phyloP scores from a whole-genome alignment of 2,888 invertebrate species.

The Drosophila tanythrix region DNA sequence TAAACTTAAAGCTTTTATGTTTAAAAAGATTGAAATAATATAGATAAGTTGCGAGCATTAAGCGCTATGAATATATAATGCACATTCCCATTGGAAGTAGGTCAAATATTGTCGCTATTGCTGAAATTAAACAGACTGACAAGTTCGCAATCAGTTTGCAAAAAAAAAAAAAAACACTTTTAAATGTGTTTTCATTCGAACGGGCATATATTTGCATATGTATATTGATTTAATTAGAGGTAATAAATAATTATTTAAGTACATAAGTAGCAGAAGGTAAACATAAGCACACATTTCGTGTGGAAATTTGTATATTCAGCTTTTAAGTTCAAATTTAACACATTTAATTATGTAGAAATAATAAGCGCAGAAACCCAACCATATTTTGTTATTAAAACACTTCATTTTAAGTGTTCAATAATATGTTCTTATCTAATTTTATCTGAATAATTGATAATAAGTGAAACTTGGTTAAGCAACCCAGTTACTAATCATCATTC shows the following conservation, averaged over 20 bases:
- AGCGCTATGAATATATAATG: slow-evolving; percentile 49
- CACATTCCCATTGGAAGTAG: slow-evolving; percentile 39
- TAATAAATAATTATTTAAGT: slow-evolving; percentile 5
- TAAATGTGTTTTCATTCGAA: slow-evolving; percentile 32
- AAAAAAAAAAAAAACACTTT: too few species aligned
- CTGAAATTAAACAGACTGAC: not conserved
- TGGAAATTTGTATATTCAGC: not conserved
- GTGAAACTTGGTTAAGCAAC: not conserved
- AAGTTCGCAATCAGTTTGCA: too few species aligned
- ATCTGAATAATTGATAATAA: not conserved
- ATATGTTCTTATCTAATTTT: not conserved
- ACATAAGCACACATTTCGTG: not conserved
- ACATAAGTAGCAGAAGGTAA: not conserved
- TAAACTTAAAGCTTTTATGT: not conserved
- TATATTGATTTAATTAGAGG: not conserved
- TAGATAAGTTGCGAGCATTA: slow-evolving; percentile 7
- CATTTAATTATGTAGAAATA: not conserved
- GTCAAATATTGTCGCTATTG: slow-evolving; percentile 33
- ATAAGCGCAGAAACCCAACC: not conserved
- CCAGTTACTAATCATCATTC: not conserved
- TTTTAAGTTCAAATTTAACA: not conserved
- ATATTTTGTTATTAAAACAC: not conserved
- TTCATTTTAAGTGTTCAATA: not conserved
- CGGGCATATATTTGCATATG: slow-evolving; percentile 2
- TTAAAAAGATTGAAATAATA: not conserved